Conservation (phyloP, 2,888 invertebrate genomes). For the Sympetrum striolatum region DNA sequence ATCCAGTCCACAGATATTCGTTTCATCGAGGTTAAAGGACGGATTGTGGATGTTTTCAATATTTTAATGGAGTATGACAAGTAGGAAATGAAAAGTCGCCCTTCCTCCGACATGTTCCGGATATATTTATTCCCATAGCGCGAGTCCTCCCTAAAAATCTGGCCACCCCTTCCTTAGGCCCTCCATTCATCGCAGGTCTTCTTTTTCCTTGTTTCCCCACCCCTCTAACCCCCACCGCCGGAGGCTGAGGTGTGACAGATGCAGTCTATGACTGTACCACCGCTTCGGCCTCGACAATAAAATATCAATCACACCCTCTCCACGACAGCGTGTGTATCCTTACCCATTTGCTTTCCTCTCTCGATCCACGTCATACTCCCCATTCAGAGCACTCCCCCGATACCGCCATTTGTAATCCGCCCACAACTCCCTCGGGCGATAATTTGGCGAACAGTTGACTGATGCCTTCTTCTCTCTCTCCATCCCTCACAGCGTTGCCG, state of each 20-base stretch:
- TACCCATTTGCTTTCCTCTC: background rate
- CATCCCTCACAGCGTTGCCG: background rate
- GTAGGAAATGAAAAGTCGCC: too few relatives aligned
- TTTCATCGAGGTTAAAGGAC: too few relatives aligned
- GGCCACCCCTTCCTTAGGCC: background rate
- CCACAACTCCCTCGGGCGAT: slow-evolving; percentile 15
- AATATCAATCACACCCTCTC: slow-evolving; percentile 27
- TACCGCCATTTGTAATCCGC: background rate
- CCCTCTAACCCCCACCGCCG: background rate
- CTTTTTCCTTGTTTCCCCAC: background rate
- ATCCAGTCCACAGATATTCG: too few relatives aligned
- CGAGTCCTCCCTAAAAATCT: background rate
- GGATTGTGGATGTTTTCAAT: too few relatives aligned
- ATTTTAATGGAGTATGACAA: too few relatives aligned
- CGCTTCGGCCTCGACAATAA: background rate
- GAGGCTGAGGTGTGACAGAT: slow-evolving; percentile 23
- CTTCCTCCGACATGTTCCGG: background rate
- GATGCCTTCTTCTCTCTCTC: background rate
- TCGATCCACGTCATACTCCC: background rate
- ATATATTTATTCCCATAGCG: background rate
- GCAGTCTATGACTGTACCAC: slow-evolving; percentile 22
- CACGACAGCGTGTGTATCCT: background rate
- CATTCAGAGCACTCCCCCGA: background rate
- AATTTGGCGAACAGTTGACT: slow-evolving; percentile 9
- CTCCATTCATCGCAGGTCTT: background rate